Evolutionary conservation across 2,888 invertebrate genomes (phyloP).

Genomic region (Patella pellucida): DNA sequence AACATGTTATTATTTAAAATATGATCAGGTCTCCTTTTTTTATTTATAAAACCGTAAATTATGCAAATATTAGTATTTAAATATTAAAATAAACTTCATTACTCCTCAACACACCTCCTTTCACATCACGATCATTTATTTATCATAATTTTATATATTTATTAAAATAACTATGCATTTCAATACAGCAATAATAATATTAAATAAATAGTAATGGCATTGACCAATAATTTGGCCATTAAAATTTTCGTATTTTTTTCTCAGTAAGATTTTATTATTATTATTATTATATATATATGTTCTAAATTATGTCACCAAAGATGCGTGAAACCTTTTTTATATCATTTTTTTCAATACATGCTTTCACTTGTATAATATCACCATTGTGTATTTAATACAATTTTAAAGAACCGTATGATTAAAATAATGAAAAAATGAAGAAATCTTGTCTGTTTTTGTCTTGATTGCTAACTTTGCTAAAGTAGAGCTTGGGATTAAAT

Average conservation of each 20-base stretch:
- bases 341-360: slow-evolving; percentile 7
- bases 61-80: background rate
- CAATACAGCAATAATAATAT: background rate
- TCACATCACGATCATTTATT: background rate
- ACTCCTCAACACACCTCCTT: background rate
- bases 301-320: background rate
- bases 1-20: background rate
- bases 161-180: slow-evolving; percentile 1
- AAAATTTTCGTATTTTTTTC: background rate
- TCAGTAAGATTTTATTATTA: background rate
- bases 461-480: too few relatives aligned
- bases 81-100: background rate
- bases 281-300: background rate
- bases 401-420: background rate
- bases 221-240: background rate
- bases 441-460: too few relatives aligned
- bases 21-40: slow-evolving; percentile 8
- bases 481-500: too few relatives aligned
- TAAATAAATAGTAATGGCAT: slow-evolving; percentile 4
- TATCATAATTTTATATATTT: slow-evolving; percentile 2
- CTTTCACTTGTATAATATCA: slow-evolving; percentile 3
- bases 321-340: background rate
- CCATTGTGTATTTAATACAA: slow-evolving; percentile 10
- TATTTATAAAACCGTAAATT: background rate
- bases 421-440: slow-evolving; percentile 4